phyloP scores from a whole-genome alignment of 2,888 invertebrate species.

The Leucophenga maculata region DNA sequence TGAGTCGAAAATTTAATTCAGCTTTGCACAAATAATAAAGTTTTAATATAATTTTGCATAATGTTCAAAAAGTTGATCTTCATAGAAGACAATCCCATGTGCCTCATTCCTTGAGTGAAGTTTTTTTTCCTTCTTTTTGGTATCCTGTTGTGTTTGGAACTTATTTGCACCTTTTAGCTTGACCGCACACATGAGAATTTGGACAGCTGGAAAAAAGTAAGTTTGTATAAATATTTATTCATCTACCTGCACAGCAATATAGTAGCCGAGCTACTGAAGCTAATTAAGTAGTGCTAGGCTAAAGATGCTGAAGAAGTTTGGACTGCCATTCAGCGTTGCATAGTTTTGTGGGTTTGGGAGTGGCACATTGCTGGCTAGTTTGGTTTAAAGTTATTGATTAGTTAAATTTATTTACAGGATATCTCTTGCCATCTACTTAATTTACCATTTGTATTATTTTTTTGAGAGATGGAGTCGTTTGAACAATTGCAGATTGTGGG shows the following conservation, averaged over 20 bases:
- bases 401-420: constrained; percentile 25
- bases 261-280: constrained; percentile 65
- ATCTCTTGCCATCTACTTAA: too few relatives aligned
- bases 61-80: constrained; percentile 16
- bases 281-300: constrained; percentile 60
- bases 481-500: too few relatives aligned
- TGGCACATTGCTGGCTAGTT: constrained; percentile 8
- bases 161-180: constrained; percentile 47
- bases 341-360: not conserved
- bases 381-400: constrained; percentile 16
- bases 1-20: not conserved
- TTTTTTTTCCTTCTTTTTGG: not conserved
- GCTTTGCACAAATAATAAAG: constrained; percentile 21
- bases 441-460: too few relatives aligned
- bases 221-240: not conserved
- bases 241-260: constrained; percentile 11
- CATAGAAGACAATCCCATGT: not conserved
- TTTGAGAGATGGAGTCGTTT: too few relatives aligned
- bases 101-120: too few relatives aligned
- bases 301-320: not conserved
- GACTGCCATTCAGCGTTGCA: not conserved
- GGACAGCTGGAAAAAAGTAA: constrained; percentile 47
- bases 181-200: constrained; percentile 62
- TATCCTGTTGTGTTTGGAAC: not conserved
- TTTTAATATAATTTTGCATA: constrained; percentile 26